Conservation (phyloP, 2,797 vertebrate genomes). For the Buphagus erythrorhynchus region DNA sequence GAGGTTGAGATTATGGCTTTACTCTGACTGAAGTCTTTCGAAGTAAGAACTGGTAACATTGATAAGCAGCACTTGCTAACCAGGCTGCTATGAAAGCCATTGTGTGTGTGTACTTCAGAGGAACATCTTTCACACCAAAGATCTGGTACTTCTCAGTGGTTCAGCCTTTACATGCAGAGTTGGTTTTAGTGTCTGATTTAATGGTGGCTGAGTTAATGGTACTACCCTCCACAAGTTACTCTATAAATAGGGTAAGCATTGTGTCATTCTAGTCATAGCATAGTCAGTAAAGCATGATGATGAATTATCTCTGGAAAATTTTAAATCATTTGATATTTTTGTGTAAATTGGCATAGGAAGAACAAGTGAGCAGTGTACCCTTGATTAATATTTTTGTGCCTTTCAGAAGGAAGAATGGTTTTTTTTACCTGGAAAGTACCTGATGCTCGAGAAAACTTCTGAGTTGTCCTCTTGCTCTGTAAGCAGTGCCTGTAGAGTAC, state of each 20-base stretch:
- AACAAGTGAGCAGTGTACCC: background rate
- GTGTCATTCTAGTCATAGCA: slow-evolving; percentile 1
- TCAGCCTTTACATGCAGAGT: background rate
- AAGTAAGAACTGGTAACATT: background rate
- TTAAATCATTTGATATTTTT: background rate
- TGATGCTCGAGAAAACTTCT: background rate
- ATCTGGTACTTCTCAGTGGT: background rate
- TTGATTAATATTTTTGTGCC: background rate
- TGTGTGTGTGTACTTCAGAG: background rate
- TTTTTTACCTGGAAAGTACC: background rate
- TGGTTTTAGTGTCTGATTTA: background rate
- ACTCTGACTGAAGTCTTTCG: background rate
- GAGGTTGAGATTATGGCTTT: background rate
- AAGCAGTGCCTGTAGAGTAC: background rate
- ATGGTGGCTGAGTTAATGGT: background rate
- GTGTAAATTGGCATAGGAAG: background rate
- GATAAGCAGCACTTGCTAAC: background rate
- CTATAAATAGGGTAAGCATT: background rate
- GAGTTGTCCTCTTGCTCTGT: background rate
- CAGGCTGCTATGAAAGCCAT: background rate
- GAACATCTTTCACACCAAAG: background rate
- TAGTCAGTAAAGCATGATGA: slow-evolving; percentile 32
- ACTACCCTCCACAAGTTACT: background rate
- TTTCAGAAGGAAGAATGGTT: background rate
- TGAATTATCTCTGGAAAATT: slow-evolving; percentile 50